Conservation (phyloP, 2,888 invertebrate genomes). For the Encarsia formosa region DNA sequence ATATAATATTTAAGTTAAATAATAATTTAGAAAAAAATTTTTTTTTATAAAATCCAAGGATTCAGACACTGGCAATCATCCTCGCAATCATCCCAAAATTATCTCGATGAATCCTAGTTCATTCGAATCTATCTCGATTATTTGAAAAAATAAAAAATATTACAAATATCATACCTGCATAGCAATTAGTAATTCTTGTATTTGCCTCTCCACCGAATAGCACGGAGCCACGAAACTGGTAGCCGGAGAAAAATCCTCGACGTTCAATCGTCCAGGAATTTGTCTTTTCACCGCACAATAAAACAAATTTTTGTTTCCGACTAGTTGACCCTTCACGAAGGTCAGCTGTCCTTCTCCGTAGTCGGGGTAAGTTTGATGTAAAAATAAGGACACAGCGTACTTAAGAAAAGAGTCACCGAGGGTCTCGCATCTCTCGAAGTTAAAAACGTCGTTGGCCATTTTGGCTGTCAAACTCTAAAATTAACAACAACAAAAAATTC, state of each 20-base stretch:
- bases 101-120: too few relatives aligned
- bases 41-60: too few relatives aligned
- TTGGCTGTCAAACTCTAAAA: conserved; percentile 67
- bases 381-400: conserved; percentile 68
- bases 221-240: conserved; percentile 81
- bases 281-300: conserved; percentile 58
- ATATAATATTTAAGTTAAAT: too few relatives aligned
- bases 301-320: conserved; percentile 84
- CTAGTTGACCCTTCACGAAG: conserved; percentile 63
- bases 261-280: conserved; percentile 58
- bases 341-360: conserved; percentile 78
- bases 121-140: too few relatives aligned
- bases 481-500: conserved; percentile 3
- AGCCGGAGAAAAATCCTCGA: conserved; percentile 62
- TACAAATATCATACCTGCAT: too few relatives aligned
- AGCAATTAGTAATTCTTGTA: too few relatives aligned
- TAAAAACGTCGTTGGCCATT: conserved; percentile 69
- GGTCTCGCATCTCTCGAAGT: conserved; percentile 80
- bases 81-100: too few relatives aligned
- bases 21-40: too few relatives aligned
- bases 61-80: too few relatives aligned
- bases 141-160: too few relatives aligned
- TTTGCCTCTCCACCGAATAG: conserved; percentile 62
- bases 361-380: conserved; percentile 65
- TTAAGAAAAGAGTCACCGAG: conserved; percentile 89